These are phyloP conservation scores for Paramormyrops hopkinsi DNA, from an alignment of 2,797 vertebrate species.

Conservation along the genomic window DNA sequence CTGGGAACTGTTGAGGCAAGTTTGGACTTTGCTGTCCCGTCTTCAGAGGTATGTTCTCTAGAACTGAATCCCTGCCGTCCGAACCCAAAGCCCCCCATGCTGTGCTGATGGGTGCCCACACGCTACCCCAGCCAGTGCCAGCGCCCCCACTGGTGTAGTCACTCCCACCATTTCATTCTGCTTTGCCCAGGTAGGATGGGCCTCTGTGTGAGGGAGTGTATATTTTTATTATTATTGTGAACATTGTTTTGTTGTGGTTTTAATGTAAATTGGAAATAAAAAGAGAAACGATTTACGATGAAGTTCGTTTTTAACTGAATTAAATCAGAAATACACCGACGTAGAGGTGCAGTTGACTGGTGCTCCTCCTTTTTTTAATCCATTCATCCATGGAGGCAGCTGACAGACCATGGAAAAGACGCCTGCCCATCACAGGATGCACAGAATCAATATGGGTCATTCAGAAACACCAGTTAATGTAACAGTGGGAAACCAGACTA, in stretches of 20 bases:
- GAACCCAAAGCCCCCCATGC: slow-evolving; percentile 46
- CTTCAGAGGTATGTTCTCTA: slow-evolving; percentile 65
- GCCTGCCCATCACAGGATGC: neutral
- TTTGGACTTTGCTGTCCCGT: slow-evolving; percentile 59
- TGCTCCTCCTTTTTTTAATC: neutral
- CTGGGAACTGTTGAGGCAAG: slow-evolving; percentile 44
- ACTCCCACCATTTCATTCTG: slow-evolving; percentile 21
- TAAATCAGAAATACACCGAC: neutral
- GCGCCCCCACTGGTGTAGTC: slow-evolving; percentile 38
- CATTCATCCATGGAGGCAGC: neutral
- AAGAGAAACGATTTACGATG: slow-evolving; percentile 63
- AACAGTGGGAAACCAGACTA: neutral
- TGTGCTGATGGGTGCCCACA: slow-evolving; percentile 65
- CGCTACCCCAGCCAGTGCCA: slow-evolving; percentile 54
- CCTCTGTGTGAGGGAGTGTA: slow-evolving; percentile 72
- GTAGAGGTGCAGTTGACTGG: neutral
- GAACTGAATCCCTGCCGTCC: slow-evolving; percentile 45
- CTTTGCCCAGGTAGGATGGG: slow-evolving; percentile 58
- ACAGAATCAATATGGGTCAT: neutral
- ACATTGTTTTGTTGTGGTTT: slow-evolving; percentile 74
- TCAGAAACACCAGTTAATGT: neutral
- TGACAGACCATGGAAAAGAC: neutral
- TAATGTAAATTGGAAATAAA: slow-evolving; percentile 82
- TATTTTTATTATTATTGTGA: slow-evolving; percentile 66
- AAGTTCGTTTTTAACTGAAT: slow-evolving; percentile 58